phyloP scores from a whole-genome alignment of 2,113 vertebrate genomes.

The Cairina moschata region DNA sequence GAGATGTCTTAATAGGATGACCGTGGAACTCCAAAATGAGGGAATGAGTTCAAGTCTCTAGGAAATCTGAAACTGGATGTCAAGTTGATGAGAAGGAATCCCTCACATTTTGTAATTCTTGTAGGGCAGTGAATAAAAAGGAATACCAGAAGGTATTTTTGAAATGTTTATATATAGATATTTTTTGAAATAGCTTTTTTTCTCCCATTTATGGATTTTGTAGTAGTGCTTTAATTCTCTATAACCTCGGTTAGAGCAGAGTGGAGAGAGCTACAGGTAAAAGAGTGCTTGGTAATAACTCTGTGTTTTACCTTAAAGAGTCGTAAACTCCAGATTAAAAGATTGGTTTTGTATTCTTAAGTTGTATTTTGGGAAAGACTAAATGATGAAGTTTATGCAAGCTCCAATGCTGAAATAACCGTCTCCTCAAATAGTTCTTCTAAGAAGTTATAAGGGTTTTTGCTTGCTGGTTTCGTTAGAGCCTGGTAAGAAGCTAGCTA shows the following conservation, averaged over 20 bases:
- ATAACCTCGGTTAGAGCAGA: background rate
- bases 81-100: background rate
- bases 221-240: background rate
- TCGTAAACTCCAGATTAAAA: background rate
- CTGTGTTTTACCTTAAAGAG: background rate
- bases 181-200: background rate
- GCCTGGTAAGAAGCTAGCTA: background rate
- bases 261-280: background rate
- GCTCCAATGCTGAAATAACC: fast-evolving
- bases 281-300: background rate
- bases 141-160: background rate
- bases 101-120: background rate
- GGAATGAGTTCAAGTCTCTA: background rate
- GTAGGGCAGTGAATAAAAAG: background rate
- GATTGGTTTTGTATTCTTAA: background rate
- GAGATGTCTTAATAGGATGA: background rate
- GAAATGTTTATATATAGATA: background rate
- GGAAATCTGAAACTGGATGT: background rate
- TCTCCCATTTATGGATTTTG: background rate
- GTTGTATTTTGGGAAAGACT: background rate
- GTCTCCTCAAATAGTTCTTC: background rate
- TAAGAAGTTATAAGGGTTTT: background rate
- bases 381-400: background rate
- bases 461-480: background rate
- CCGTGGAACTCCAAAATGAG: background rate